Evolutionary conservation across 30 jellyfish, hydroid and myxozoan species (phyloP).

Genomic region (Pseudorhiza aurosa): DNA sequence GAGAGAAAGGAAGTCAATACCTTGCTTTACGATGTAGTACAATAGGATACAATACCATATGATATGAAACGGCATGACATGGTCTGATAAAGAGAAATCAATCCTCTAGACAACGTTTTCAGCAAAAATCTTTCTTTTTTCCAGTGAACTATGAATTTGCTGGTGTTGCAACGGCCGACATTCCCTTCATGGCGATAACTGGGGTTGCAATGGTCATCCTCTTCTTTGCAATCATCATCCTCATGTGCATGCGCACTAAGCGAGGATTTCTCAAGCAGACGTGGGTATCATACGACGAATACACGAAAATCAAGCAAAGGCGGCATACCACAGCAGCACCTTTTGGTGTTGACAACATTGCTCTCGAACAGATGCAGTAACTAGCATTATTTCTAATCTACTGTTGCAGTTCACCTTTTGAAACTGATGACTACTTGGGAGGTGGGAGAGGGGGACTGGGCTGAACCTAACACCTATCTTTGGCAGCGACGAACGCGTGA

Average conservation of each 20-base stretch:
- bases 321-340: not conserved
- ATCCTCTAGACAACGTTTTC: not conserved
- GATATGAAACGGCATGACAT: no score
- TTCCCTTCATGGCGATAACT: slow-evolving; percentile 11
- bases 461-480: no score
- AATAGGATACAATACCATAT: no score
- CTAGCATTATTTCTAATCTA: no score
- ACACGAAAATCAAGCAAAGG: not conserved
- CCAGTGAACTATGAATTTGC: not conserved
- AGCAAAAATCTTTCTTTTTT: not conserved
- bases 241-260: slow-evolving; percentile 24
- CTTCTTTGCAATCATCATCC: slow-evolving; percentile 6
- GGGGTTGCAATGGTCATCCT: not conserved
- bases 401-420: no score
- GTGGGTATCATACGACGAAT: slow-evolving; percentile 20
- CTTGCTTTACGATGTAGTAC: no score
- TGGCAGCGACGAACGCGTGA: no score
- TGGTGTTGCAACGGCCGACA: not conserved
- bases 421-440: no score
- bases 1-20: no score
- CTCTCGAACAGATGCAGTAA: not conserved
- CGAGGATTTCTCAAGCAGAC: slow-evolving; percentile 21
- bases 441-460: no score
- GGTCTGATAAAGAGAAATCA: no score
- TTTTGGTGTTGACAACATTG: slow-evolving; percentile 4